Conservation (phyloP, 2,113 vertebrate species). For the Proteles cristata region DNA sequence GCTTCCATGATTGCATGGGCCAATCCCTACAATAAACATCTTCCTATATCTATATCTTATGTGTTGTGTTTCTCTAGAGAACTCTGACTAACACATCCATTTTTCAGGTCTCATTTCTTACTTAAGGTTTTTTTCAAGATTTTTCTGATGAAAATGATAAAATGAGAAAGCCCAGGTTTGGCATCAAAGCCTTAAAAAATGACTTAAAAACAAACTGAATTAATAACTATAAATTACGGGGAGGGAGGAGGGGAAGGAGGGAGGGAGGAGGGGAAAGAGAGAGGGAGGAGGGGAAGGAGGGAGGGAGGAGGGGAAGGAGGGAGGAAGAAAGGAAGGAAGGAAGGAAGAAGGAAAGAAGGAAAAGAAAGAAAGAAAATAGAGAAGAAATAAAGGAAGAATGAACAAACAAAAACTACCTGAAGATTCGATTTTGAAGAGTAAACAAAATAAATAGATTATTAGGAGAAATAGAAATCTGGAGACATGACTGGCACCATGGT, state of each 20-base stretch:
- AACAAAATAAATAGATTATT: background rate
- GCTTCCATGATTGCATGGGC: background rate
- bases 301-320: fast-evolving
- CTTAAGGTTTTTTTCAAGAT: background rate
- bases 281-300: fast-evolving
- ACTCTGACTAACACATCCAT: background rate
- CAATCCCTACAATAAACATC: background rate
- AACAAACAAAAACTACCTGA: background rate
- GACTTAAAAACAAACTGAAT: background rate
- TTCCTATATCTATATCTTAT: background rate
- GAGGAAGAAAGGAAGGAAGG: fast-evolving
- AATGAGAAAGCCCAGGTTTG: background rate
- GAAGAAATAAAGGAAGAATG: background rate
- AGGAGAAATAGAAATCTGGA: background rate
- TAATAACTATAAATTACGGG: constrained; percentile 14
- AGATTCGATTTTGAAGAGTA: constrained; percentile 2
- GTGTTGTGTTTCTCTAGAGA: background rate
- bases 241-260: fast-evolving
- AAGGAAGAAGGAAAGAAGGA: background rate
- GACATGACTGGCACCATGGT: background rate
- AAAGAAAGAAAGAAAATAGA: too few relatives aligned
- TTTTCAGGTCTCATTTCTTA: background rate
- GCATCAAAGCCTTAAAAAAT: background rate
- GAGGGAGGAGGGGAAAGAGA: fast-evolving
- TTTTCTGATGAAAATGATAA: constrained; percentile 15